Percentiles rank a stretch among this genome's conserved stretches.
Evolutionary conservation across 2,888 invertebrate species (phyloP).

Genomic region (Cheilosia variabilis): DNA sequence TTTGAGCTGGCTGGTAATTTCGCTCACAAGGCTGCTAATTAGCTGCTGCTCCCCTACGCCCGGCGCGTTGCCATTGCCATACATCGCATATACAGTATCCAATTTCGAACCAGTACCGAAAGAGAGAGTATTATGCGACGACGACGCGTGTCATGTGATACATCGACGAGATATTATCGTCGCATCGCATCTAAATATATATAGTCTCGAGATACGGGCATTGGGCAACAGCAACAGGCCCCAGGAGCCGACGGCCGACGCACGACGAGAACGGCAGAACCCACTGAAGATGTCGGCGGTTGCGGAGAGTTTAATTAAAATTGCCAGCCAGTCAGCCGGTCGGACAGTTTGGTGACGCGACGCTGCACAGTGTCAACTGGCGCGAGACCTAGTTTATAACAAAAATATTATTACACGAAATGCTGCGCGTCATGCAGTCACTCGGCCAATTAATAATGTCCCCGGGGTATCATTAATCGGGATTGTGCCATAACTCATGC

Average conservation of each 20-base stretch:
- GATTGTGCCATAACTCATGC: conserved; percentile 70
- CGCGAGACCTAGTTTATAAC: conserved; percentile 72
- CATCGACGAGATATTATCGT: conserved; percentile 68
- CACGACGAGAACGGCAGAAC: conserved; percentile 4
- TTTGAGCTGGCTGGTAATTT: conserved; percentile 70
- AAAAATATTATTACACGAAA: conserved; percentile 67
- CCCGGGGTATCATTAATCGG: conserved; percentile 72
- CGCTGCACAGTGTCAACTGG: conserved; percentile 64
- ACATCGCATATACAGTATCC: background rate
- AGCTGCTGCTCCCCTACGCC: conserved; percentile 45
- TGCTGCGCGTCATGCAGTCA: conserved; percentile 62
- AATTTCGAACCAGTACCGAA: conserved; percentile 13
- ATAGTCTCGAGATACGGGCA: conserved; percentile 17
- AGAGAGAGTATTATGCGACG: conserved; percentile 48
- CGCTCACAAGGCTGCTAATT: conserved; percentile 69
- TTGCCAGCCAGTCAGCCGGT: conserved; percentile 61
- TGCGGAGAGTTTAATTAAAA: conserved; percentile 69
- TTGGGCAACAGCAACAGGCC: conserved; percentile 1
- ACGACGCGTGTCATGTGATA: conserved; percentile 74
- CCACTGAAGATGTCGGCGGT: conserved; percentile 67
- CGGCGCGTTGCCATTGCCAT: background rate
- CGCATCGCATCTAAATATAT: conserved; percentile 39
- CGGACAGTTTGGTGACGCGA: conserved; percentile 62
- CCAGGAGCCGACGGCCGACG: background rate
- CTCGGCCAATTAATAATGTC: conserved; percentile 73